Base-by-base conservation (phyloP, 2,113 vertebrate genomes). In the Calidris pygmaea region DNA sequence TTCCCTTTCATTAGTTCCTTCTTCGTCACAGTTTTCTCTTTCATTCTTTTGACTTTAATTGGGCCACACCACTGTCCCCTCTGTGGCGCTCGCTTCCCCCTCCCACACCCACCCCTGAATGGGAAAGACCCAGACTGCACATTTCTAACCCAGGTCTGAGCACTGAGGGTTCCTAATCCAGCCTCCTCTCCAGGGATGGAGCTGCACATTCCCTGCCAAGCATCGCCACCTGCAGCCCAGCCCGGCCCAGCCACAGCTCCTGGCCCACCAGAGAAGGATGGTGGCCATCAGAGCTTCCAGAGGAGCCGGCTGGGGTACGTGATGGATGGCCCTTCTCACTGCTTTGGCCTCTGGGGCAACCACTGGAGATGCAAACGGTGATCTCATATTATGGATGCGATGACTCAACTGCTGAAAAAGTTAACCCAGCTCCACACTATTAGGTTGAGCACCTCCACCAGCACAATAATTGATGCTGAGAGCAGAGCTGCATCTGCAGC, bases 391-490 rank as follows among this genome's bases (percentile, higher is more conserved):
- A 13, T 47, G 47, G 30, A 52, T 9, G 7, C 0, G 7, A 10
- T 39, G 80, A 70, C 41, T 84, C 80, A 29, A 1, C 29, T 3
- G 27, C 72, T 23, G 41, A 14, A 68, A 55, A 41, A 60, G 66
- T 9, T 6, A 52, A 27, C 26, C 37, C 83, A 50, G 35, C 48
- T 52, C 76, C 70, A 7, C 0, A 3, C 55, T 32, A 4, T 18
- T 7, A 26, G 58, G 20, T 41, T 19, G 9, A 62, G 27, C 30
- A 19, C 10, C 16, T 14, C 14, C 55, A 2, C 66, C 11, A 26
- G 37, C 1, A 0, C 76, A 43, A 0, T 12, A 9, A 41, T 0
- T 22, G 41, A 7, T 3, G 53, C 6, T 3, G 26, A 29, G 17
- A 27, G 22, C 17, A 9, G 2, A 7, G 41, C 35, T 67, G 75